Evolutionary conservation across 2,888 invertebrate genomes (phyloP), one percentile per base, ranked within the genome.

Genomic region (Megastigmus dorsalis): DNA sequence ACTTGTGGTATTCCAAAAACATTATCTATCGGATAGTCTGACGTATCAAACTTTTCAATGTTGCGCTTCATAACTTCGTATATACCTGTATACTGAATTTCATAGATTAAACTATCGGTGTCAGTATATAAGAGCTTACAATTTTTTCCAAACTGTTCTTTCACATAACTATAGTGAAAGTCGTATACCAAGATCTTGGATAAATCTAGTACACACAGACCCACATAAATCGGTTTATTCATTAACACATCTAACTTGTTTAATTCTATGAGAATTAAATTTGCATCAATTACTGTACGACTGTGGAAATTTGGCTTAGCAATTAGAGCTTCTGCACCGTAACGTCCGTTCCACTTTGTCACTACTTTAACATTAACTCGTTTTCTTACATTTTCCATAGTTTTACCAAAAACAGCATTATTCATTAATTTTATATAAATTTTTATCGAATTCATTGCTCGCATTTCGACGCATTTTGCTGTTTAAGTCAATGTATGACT

Each of bases 381-480:
- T 20, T 48, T 48, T 5, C 48, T 6, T 10, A 18, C 48, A 20
- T 48, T 48, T 10, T 48, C 48, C 48, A 48, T 48, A 2, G 18
- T 48, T 81, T 88, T 89, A 6, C 81, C 82, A 70, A 78, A 84
- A 6, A 82, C 76, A 0, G 77, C 69, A 75, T 88, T 86, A 68
- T 86, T 87, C 82, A 85, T 82, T 30, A 85, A 68, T 80, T n/a
- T 88, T 88, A 4, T 20, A 48, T 6, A 48, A 20, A 18, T 18
- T 48, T 20, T 48, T 48, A 2, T 48, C 48, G 18, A 86, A 88
- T n/a, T 82, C 79, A 66, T 81, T 84, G 50, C 72, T 82, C 3
- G 85, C 84, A 6, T 78, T 41, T 78, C 79, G 81, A 7, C 85
- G 55, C 48, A 84, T 77, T 18, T 80, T 71, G 2, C 86, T 86